Base-by-base conservation (phyloP, 1,140 invertebrate species). In the Melipona quadrifasciata region DNA sequence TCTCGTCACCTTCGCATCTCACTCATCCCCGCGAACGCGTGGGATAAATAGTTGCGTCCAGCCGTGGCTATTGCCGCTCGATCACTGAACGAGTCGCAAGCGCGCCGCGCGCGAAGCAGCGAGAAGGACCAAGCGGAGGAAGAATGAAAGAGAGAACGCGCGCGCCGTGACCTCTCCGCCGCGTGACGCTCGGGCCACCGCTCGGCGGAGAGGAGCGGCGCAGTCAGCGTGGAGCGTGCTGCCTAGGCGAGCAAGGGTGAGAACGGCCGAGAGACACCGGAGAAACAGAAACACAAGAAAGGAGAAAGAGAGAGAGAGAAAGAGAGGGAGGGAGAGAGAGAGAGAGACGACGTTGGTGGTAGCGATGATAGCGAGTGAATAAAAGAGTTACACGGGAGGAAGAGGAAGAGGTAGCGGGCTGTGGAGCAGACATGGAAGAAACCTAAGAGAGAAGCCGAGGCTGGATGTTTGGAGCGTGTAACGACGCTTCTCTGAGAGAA, bases 41-140 rank as follows among this genome's bases (percentile, higher is more conserved):
- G 90, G 87, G 85, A 90, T 89, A 81, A 90, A 90, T 90, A 88
- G 84, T 83, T 78, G 75, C 83, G 88, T 90, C 86, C 88, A 87
- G 47, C 68, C 76, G 82, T 71, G 73, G 67, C 68, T 89, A 83
- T 89, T 72, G 88, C 85, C 86, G 67, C 71, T 68, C 75, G 89
- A 87, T 91, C 87, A 90, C 71, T 83, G 85, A 87, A 86, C 78
- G 80, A 87, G 64, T 64, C 72, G 77, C 21, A n/a, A 0, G 39
- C 39, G 39, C 8, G 51, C 16, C 10, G 55, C 19, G 55, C 58
- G 24, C 1, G 53, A 55, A 17, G 70, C 74, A 57, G 8, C 31
- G 53, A 72, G 77, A 61, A 81, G 82, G 82, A 73, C 31, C 65
- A 65, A 47, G 58, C 58, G 51, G 67, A 61, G 76, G 73, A 82